These are phyloP conservation scores for Dugesia japonica DNA, from an alignment of 2,888 invertebrate species.

Conservation along the genomic window DNA sequence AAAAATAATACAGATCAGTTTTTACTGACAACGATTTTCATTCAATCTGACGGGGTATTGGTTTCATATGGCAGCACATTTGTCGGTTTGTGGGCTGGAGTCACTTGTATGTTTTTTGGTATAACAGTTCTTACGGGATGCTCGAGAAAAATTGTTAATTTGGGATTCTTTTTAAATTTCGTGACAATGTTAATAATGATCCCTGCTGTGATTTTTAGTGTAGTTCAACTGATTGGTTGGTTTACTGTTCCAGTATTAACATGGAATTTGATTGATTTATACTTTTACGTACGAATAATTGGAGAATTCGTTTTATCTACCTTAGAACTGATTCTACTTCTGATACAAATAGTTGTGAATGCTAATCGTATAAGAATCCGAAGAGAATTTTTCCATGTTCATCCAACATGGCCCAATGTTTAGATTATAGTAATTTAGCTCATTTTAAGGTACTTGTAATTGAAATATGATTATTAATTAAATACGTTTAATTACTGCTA, in stretches of 20 bases:
- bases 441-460: too few relatives aligned
- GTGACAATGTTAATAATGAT: not conserved
- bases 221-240: not conserved
- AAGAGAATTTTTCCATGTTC: not conserved
- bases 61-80: not conserved
- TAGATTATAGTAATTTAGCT: too few relatives aligned
- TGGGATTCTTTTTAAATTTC: not conserved
- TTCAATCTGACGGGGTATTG: not conserved
- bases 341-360: not conserved
- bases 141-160: not conserved
- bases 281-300: not conserved
- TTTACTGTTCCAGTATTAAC: not conserved
- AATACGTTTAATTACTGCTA: too few relatives aligned
- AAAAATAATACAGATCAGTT: not conserved
- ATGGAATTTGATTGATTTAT: not conserved
- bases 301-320: not conserved
- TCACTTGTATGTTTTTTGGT: not conserved
- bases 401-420: not conserved
- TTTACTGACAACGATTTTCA: not conserved
- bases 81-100: not conserved
- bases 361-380: not conserved
- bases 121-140: not conserved
- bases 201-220: not conserved
- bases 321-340: not conserved
- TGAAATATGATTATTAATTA: too few relatives aligned